Evolutionary conservation across 1,140 invertebrate genomes (phyloP), one percentile per base, ranked within the genome.

Genomic region (Araneus ventricosus): DNA sequence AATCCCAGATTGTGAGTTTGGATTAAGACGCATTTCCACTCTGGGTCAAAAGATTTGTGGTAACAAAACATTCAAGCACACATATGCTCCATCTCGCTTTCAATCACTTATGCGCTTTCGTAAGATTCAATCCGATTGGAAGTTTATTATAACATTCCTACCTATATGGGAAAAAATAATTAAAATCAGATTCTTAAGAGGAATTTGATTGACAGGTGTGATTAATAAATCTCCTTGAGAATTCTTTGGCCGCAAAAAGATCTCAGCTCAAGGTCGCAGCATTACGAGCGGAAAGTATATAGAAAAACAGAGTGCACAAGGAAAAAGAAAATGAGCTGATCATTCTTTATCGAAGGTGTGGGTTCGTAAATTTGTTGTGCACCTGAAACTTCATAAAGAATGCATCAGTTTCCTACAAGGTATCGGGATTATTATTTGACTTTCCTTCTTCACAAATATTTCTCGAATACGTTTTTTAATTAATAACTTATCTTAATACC

Each of bases 161-260:
- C 5, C 45, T 52, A 2, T 45, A 27, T 1, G 41, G 5, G 80
- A 24, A 52, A 45, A 84, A 45, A 84, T 45, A 84, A 45, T n/a
- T 14, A 41, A 45, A 41, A 84, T 84, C 20, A 41, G 14, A 45
- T 52, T 45, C 24, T 27, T 45, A 45, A 45, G 4, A n/a, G 14
- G 45, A 84, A 52, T 45, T 45, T 84, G 80, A 45, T 84, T n/a
- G 39, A 41, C 45, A 84, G 39, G n/a, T 45, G 27, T 52, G 45
- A 27, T 52, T 84, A 84, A n/a, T 6, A 8, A 84, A 52, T 84
- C 24, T n/a, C 45, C 80, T 45, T 84, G 39, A n/a, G 22, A 52
- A 75, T 75, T 84, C 39, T 84, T 84, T 41, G 39, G 45, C 45
- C 45, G 80, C 80, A n/a, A 52, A 84, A n/a, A 45, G 24, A 7